A percentile compares a stretch with the other conserved stretches of the same genome.
Conservation (phyloP, 2,113 vertebrate genomes). For the Zingel zingel region DNA sequence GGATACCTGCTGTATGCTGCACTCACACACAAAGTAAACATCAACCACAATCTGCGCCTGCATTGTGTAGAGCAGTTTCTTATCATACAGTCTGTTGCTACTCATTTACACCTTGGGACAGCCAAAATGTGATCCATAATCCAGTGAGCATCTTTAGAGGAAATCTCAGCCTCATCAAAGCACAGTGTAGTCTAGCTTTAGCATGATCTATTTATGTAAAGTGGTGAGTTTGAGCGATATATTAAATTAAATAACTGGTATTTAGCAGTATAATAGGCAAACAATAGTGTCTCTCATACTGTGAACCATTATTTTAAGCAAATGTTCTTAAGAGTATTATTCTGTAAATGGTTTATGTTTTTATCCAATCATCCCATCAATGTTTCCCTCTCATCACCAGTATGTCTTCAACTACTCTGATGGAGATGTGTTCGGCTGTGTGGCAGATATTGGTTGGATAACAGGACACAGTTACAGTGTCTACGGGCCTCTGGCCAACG, state of each 20-base stretch:
- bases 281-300: neutral
- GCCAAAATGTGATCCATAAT: neutral
- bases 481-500: constrained; percentile 88
- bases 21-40: constrained; percentile 85
- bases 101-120: too few species aligned
- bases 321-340: too few species aligned
- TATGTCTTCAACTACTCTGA: constrained; percentile 88
- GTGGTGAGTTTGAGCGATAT: too few species aligned
- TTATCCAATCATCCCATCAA: neutral
- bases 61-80: neutral
- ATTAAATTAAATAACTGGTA: neutral
- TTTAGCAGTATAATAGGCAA: neutral
- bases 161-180: neutral
- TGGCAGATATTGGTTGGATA: constrained; percentile 90
- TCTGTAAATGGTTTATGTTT: neutral
- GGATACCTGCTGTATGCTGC: constrained; percentile 87
- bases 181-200: neutral
- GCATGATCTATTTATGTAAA: neutral
- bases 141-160: neutral
- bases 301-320: too few species aligned
- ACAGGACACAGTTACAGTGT: constrained; percentile 88
- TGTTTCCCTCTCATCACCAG: constrained; percentile 64
- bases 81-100: too few species aligned
- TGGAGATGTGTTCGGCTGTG: constrained; percentile 87
- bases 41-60: neutral